These are phyloP conservation scores for Lepidonotus clava DNA, from an alignment of 2,888 invertebrate species.

Conservation along the genomic window DNA sequence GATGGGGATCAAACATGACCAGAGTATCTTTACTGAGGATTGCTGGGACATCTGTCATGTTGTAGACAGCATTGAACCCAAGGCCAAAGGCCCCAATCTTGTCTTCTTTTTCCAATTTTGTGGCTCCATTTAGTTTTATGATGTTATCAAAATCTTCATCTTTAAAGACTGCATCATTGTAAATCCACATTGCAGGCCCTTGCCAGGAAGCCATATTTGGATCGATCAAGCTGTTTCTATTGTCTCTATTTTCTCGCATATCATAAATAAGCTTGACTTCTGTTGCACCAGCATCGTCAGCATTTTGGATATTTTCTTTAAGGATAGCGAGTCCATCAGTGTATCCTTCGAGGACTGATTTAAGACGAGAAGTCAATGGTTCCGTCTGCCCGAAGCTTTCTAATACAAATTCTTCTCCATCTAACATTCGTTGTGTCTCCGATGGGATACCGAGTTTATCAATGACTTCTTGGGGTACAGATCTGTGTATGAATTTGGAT, in stretches of 20 bases:
- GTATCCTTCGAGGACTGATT: not conserved
- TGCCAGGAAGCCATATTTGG: not conserved
- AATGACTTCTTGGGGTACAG: not conserved
- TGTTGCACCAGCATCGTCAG: not conserved
- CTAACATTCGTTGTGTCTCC: not conserved
- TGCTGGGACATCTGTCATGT: slow-evolving; percentile 64
- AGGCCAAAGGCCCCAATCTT: not conserved
- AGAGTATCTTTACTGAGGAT: slow-evolving; percentile 72
- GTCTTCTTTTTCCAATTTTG: not conserved
- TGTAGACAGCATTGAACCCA: not conserved
- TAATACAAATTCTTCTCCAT: not conserved
- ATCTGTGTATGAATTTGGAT: not conserved
- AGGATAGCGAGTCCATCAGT: not conserved
- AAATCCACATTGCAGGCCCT: not conserved
- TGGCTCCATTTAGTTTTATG: not conserved
- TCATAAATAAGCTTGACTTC: not conserved
- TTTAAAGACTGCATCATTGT: not conserved
- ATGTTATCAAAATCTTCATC: not conserved
- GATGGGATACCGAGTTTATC: not conserved
- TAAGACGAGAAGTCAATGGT: not conserved
- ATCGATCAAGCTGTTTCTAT: not conserved
- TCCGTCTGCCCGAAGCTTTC: not conserved
- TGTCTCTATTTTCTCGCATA: not conserved
- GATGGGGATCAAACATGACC: slow-evolving; percentile 74
- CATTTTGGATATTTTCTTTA: not conserved